phyloP scores from a whole-genome alignment of 2,113 vertebrate species.

The Rallus limicola region DNA sequence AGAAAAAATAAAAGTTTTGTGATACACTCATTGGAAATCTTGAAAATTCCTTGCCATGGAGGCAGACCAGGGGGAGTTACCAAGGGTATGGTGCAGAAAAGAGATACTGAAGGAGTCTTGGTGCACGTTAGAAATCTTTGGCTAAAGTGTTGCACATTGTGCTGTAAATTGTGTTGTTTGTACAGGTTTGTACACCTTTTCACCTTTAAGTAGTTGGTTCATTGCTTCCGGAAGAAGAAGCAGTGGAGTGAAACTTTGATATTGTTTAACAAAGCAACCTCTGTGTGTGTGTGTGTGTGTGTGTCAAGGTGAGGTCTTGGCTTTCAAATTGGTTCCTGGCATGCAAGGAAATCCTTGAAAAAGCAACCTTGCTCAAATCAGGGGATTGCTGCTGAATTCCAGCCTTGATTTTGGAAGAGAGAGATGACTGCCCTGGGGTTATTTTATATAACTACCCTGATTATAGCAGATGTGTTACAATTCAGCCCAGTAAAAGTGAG shows the following conservation, averaged over 20 bases:
- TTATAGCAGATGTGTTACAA: rapidly evolving
- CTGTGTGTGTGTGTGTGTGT: not conserved
- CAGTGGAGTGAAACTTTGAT: slow-evolving; percentile 10
- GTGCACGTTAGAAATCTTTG: not conserved
- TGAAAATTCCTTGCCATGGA: not conserved
- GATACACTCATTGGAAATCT: not conserved
- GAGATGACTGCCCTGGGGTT: not conserved
- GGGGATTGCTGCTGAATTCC: not conserved
- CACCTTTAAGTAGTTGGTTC: not conserved
- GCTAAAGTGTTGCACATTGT: not conserved
- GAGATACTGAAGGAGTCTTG: not conserved
- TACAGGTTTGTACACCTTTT: slow-evolving; percentile 21
- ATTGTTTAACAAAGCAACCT: slow-evolving; percentile 33
- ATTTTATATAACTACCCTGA: not conserved
- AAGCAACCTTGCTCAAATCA: not conserved
- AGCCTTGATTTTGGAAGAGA: not conserved
- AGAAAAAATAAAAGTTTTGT: not conserved
- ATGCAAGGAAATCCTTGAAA: not conserved
- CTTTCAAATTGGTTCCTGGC: not conserved
- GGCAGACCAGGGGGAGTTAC: not conserved
- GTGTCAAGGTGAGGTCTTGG: not conserved
- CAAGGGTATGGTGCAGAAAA: not conserved
- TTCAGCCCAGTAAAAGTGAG: not conserved
- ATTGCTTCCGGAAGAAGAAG: slow-evolving; percentile 12
- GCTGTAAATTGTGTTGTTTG: not conserved